Base-by-base conservation (phyloP, 2,797 vertebrate genomes). In the Hafferia zeledoni region DNA sequence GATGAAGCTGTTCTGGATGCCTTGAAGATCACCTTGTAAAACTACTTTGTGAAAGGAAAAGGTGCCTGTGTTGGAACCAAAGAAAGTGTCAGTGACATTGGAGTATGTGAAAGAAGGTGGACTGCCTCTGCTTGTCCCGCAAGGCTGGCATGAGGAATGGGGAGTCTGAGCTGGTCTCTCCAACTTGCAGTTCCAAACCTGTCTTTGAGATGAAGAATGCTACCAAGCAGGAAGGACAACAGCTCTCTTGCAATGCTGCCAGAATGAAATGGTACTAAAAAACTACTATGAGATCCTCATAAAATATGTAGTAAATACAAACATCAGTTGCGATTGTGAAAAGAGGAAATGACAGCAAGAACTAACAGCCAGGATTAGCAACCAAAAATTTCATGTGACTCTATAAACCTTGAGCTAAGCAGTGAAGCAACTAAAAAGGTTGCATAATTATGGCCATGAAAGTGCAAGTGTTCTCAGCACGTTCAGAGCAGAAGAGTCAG, bases 1-100 rank as follows among this genome's bases (percentile, higher is more conserved):
- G 86, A 79, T 84, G 56, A 87, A 84, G 69, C 59, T 60, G 28
- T 35, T 67, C 37, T 46, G 55, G 41, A 22, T 83, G 69, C 63
- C 70, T 76, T 79, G 81, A 90, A 93, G 44, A 90, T 89, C 88
- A 93, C 78, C 83, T 92, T 94, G 83, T 76, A 39, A 74, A 89
- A 53, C 24, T 60, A 30, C 27, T 63, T 13, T 47, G 35, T 74
- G 60, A 77, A 70, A 84, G 44, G 49, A 53, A 69, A 83, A 71
- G 10, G 46, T 69, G 43, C 28, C 37, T 17, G 14, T 28, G 8
- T 3, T 59, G 28, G 28, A 37, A 60, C 31, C 39, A 52, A 80
- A 64, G 35, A 19, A 72, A 69, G 6, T 59, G 15, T 14, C 56
- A 44, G 70, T 76, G 22, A 28, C 12, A 7, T 33, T 46, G 81